Percentiles rank a stretch among this genome's conserved stretches.
Evolutionary conservation across 2,888 invertebrate species (phyloP).

Genomic region (Drosophila cyrtoloma): DNA sequence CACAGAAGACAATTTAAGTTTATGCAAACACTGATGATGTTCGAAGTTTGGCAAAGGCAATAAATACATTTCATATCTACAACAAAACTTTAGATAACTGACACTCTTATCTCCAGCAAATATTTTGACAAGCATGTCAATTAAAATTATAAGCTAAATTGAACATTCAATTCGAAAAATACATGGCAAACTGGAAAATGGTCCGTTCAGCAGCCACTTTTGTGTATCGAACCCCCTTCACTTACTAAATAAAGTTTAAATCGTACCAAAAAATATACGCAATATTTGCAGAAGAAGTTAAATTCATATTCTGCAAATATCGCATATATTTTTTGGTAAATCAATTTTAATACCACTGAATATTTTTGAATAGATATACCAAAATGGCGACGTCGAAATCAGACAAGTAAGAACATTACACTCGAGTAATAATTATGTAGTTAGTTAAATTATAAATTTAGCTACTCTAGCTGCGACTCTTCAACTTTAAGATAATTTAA

Average conservation of each 20-base stretch:
- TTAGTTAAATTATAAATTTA: background rate
- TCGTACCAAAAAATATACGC: fast-evolving
- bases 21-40: slow-evolving; percentile 36
- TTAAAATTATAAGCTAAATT: background rate
- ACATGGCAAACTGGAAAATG: background rate
- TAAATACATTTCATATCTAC: background rate
- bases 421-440: background rate
- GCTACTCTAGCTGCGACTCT: background rate
- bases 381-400: background rate
- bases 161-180: background rate
- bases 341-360: background rate
- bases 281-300: background rate
- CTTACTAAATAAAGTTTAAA: background rate
- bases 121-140: background rate
- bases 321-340: background rate
- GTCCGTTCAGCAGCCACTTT: fast-evolving
- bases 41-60: slow-evolving; percentile 21
- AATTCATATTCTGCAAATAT: background rate
- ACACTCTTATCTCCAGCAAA: background rate
- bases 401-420: background rate
- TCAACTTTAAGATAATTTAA: fast-evolving
- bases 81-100: background rate
- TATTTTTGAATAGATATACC: background rate
- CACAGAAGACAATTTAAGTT: slow-evolving; percentile 20
- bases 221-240: background rate